These are phyloP conservation scores for Falcunculus frontatus DNA, from an alignment of 2,113 vertebrate genomes.

Conservation along the genomic window DNA sequence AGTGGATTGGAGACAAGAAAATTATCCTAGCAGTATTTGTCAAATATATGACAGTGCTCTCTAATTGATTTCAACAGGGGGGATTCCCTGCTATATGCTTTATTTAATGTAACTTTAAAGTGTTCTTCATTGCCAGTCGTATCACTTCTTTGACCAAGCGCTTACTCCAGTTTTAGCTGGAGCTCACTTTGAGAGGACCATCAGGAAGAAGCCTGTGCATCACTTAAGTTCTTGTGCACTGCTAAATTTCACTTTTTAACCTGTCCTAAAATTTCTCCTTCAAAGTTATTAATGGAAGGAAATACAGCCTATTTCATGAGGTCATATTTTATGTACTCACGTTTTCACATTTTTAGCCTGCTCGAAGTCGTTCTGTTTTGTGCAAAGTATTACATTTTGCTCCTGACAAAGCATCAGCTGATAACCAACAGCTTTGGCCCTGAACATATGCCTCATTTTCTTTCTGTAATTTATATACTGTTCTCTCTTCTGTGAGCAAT, in stretches of 20 bases:
- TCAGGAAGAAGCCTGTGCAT: not conserved
- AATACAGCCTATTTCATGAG: not conserved
- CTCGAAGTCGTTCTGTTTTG: not conserved
- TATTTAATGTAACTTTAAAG: not conserved
- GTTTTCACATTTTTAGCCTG: not conserved
- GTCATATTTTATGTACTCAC: not conserved
- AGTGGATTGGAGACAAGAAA: not conserved
- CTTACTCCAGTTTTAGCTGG: not conserved
- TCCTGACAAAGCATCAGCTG: not conserved
- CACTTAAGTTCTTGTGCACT: not conserved
- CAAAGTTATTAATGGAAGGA: not conserved
- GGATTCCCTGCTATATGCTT: not conserved
- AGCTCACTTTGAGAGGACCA: not conserved
- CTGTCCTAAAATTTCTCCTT: not conserved
- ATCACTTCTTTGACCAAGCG: not conserved
- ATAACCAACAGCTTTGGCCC: not conserved
- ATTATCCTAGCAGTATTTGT: not conserved
- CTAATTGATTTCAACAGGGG: not conserved
- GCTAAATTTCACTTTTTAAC: not conserved
- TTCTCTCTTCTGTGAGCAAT: not conserved
- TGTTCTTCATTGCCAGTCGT: not conserved
- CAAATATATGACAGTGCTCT: not conserved
- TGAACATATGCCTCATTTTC: not conserved
- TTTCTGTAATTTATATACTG: constrained; percentile 11
- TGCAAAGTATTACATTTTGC: not conserved